These are phyloP conservation scores for Microctonus aethiopoides DNA, from an alignment of 2,888 invertebrate species.

Conservation along the genomic window DNA sequence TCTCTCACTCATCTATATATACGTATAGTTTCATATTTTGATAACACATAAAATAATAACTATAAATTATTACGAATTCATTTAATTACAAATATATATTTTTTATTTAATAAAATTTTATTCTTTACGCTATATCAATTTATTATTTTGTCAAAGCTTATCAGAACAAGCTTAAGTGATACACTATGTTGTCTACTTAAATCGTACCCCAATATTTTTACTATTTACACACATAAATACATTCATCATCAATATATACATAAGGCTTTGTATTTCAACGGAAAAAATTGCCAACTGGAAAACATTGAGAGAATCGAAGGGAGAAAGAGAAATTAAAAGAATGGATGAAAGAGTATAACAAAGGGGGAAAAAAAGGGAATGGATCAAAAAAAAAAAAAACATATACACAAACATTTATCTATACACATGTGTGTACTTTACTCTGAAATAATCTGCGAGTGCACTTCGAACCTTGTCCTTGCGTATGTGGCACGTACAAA, in stretches of 20 bases:
- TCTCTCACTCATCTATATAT: background rate
- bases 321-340: background rate
- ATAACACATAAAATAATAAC: background rate
- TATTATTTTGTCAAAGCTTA: background rate
- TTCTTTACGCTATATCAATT: background rate
- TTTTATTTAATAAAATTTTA: background rate
- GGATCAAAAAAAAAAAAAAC: background rate
- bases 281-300: background rate
- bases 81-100: background rate
- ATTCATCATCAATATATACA: background rate
- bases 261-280: background rate
- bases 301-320: background rate
- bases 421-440: background rate
- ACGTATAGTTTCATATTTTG: background rate
- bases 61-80: background rate
- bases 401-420: background rate
- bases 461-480: conserved; percentile 9
- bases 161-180: background rate
- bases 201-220: background rate
- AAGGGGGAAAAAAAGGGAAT: background rate
- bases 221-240: background rate
- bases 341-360: background rate
- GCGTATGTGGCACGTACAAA: conserved; percentile 15
- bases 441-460: conserved; percentile 27
- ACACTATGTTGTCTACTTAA: background rate